Evolutionary conservation across 1,140 invertebrate genomes (phyloP).

Genomic region (Sipha flava): DNA sequence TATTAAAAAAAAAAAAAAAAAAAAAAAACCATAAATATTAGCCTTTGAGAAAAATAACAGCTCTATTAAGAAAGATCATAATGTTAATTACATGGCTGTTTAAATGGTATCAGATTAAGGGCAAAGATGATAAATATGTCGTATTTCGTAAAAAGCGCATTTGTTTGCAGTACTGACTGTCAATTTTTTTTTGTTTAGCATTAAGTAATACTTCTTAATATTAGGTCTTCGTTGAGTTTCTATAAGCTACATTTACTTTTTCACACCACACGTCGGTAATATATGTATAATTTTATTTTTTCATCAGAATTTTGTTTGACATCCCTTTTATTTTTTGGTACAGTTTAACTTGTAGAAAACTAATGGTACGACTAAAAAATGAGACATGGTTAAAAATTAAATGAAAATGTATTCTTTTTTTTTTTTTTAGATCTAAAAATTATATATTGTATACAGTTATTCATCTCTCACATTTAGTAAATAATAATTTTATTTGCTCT

Average conservation of each 20-base stretch:
- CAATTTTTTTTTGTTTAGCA: background rate
- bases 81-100: background rate
- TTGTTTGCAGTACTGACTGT: background rate
- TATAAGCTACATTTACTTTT: background rate
- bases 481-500: background rate
- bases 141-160: background rate
- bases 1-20: background rate
- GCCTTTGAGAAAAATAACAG: constrained; percentile 7
- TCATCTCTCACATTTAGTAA: background rate
- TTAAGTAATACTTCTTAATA: constrained; percentile 14
- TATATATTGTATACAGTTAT: background rate
- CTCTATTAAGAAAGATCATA: background rate
- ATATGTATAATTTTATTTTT: background rate
- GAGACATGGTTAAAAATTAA: background rate
- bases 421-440: background rate
- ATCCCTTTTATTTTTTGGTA: background rate
- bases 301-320: background rate
- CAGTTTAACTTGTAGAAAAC: background rate
- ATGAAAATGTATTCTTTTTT: background rate
- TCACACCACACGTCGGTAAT: background rate
- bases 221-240: constrained; percentile 1
- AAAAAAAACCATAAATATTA: background rate
- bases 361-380: background rate
- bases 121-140: constrained; percentile 9
- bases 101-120: constrained; percentile 7